These are phyloP conservation scores for Cinclus mexicanus DNA, from an alignment of 2,113 vertebrate species.

Conservation along the genomic window DNA sequence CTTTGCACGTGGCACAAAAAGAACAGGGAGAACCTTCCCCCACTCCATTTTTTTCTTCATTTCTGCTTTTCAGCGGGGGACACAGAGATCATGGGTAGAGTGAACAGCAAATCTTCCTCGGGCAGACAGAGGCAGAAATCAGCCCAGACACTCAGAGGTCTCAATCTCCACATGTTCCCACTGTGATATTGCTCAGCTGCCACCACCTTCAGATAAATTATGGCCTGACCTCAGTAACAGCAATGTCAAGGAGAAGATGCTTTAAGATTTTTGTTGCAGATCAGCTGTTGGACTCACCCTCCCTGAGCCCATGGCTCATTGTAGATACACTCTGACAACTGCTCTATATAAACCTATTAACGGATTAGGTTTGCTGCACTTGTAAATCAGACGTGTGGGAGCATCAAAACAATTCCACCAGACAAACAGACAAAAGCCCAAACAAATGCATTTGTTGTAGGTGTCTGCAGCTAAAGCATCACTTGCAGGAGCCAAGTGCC, in stretches of 20 bases:
- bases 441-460: not conserved
- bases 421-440: slow-evolving; percentile 57
- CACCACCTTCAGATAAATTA: slow-evolving; percentile 52
- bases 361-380: slow-evolving; percentile 38
- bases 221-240: slow-evolving; percentile 32
- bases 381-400: slow-evolving; percentile 15
- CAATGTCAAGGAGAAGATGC: slow-evolving; percentile 50
- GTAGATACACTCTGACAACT: not conserved
- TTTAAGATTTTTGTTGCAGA: slow-evolving; percentile 48
- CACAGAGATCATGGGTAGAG: not conserved
- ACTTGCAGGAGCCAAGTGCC: not conserved
- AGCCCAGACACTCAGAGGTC: slow-evolving; percentile 38
- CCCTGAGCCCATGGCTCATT: not conserved
- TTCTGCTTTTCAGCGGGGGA: not conserved
- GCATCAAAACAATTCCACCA: slow-evolving; percentile 49
- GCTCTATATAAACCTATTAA: slow-evolving; percentile 40
- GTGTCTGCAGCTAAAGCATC: not conserved
- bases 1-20: not conserved
- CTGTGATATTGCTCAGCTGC: slow-evolving; percentile 41
- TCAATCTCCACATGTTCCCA: not conserved
- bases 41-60: rapidly evolving
- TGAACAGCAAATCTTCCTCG: slow-evolving; percentile 35
- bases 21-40: not conserved
- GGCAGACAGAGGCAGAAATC: slow-evolving; percentile 29
- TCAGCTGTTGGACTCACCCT: slow-evolving; percentile 32